A percentile compares a stretch with the other conserved stretches of the same genome.
Conservation (phyloP, 37 sponge, comb jelly and placozoan species). For the Geodia barretti region DNA sequence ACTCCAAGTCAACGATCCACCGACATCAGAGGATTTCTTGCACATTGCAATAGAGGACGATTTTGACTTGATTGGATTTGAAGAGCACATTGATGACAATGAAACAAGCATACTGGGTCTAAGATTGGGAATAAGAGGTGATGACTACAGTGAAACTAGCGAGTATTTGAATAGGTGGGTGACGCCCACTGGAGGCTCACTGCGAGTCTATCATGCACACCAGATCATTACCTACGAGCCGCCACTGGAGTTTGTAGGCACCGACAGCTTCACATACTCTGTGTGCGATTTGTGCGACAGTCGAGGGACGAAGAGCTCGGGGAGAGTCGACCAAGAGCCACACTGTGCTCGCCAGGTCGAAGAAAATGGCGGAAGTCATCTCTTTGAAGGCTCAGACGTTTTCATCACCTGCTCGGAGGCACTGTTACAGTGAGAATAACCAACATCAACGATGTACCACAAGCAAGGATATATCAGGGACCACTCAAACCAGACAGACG, state of each 20-base stretch:
- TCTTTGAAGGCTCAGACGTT: conserved; percentile 6
- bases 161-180: conserved; percentile 29
- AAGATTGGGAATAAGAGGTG: conserved; percentile 41
- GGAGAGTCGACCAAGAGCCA: conserved; percentile 57
- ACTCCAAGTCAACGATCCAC: conserved; percentile 78
- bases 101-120: conserved; percentile 53
- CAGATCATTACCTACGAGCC: conserved; percentile 86
- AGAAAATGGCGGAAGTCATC: conserved; percentile 46
- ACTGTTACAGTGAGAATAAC: conserved; percentile 46
- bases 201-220: conserved; percentile 86
- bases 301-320: conserved; percentile 63
- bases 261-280: conserved; percentile 74
- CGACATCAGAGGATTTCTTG: conserved; percentile 56
- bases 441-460: conserved; percentile 83
- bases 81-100: conserved; percentile 43
- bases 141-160: background rate
- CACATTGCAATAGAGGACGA: conserved; percentile 74
- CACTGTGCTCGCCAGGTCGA: conserved; percentile 72
- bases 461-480: conserved; percentile 51
- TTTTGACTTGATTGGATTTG: conserved; percentile 75
- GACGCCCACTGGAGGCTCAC: conserved; percentile 52
- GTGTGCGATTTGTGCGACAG: conserved; percentile 88
- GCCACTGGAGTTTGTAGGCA: conserved; percentile 68
- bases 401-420: conserved; percentile 75
- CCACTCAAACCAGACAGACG: conserved; percentile 11